phyloP scores from a whole-genome alignment of 2,113 vertebrate species.

The Corythaixoides concolor region DNA sequence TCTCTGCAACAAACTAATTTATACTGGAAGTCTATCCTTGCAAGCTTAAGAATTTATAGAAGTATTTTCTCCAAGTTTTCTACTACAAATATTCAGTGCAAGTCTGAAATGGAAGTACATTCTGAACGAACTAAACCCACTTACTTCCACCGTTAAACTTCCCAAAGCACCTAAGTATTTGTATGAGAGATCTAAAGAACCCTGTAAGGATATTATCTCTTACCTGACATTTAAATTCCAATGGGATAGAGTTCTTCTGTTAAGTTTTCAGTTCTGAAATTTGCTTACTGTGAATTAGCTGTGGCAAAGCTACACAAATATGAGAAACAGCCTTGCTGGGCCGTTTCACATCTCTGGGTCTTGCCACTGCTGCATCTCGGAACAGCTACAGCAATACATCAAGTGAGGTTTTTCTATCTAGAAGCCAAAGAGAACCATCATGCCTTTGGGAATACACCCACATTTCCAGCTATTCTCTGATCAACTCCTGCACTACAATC shows the following conservation, averaged over 20 bases:
- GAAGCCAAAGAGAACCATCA: not conserved
- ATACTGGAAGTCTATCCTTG: fast-evolving
- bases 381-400: not conserved
- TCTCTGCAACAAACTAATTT: not conserved
- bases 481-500: not conserved
- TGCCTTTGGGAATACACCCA: not conserved
- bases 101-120: not conserved
- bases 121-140: not conserved
- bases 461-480: not conserved
- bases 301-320: not conserved
- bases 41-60: not conserved
- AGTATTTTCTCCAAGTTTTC: not conserved
- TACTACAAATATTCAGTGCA: too few species aligned
- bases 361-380: not conserved
- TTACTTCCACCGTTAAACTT: not conserved
- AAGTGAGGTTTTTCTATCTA: not conserved
- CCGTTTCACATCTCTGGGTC: not conserved
- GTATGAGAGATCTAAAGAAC: not conserved
- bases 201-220: not conserved
- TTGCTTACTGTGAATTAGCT: not conserved
- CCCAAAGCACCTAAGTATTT: not conserved
- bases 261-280: not conserved
- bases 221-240: not conserved
- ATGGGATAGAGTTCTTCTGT: not conserved
- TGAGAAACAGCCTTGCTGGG: fast-evolving